phyloP scores from a whole-genome alignment of 2,797 vertebrate species.

The Sebastes iracundus region DNA sequence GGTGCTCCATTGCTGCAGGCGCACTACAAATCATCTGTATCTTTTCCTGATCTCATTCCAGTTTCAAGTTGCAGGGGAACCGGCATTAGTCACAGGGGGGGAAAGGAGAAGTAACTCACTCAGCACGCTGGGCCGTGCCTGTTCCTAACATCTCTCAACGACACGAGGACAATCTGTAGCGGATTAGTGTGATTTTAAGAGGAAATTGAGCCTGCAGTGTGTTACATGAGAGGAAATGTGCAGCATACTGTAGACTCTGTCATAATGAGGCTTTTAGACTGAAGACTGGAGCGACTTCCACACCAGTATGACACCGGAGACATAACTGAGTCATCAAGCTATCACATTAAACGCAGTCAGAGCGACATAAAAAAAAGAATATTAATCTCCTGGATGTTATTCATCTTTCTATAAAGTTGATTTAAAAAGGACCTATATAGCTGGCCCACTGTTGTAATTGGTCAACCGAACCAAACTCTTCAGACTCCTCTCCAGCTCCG shows the following conservation, averaged over 20 bases:
- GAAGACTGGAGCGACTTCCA: not conserved
- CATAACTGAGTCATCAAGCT: not conserved
- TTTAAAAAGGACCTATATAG: not conserved
- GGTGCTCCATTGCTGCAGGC: slow-evolving; percentile 59
- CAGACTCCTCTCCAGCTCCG: no score
- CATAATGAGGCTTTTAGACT: not conserved
- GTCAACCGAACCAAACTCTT: no score
- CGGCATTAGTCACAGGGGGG: slow-evolving; percentile 59
- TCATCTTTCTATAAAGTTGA: not conserved
- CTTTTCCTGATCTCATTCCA: slow-evolving; percentile 62
- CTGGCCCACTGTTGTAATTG: no score
- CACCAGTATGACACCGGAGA: not conserved
- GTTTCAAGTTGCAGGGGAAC: slow-evolving; percentile 63
- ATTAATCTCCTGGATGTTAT: not conserved
- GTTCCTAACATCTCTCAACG: slow-evolving; percentile 28
- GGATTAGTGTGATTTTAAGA: slow-evolving; percentile 35
- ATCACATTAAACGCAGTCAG: not conserved
- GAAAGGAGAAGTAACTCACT: slow-evolving; percentile 48
- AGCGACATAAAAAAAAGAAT: not conserved
- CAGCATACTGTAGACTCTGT: not conserved
- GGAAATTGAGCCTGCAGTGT: slow-evolving; percentile 28
- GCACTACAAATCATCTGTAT: slow-evolving; percentile 67
- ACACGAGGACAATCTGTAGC: slow-evolving; percentile 14
- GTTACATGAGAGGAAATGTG: slow-evolving; percentile 10
- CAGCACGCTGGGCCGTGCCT: slow-evolving; percentile 15